Percentiles rank a stretch among this genome's conserved stretches.
These are phyloP conservation scores for Hexactinellida sp. DNA, from an alignment of 37 sponge, comb jelly and placozoan species.

Conservation along the genomic window DNA sequence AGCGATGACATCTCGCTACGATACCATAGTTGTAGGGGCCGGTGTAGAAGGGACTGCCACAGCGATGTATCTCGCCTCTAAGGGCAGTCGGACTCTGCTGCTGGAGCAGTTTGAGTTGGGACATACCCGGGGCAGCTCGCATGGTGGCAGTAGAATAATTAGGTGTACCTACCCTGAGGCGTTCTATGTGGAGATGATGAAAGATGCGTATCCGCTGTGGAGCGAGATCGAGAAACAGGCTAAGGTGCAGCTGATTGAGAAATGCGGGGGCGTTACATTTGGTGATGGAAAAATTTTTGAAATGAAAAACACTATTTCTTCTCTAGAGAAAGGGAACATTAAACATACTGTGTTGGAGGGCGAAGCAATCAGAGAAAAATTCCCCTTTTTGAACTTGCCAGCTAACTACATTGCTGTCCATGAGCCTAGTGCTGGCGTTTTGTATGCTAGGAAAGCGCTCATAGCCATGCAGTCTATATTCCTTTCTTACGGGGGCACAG, in stretches of 20 bases:
- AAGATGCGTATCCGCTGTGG: conserved; percentile 58
- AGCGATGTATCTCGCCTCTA: conserved; percentile 35
- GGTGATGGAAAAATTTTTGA: conserved; percentile 15
- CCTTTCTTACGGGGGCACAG: conserved; percentile 34
- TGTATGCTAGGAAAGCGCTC: conserved; percentile 36
- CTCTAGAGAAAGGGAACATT: conserved; percentile 1
- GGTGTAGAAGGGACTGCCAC: conserved; percentile 71
- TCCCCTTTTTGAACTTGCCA: conserved; percentile 38
- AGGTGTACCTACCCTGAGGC: conserved; percentile 33
- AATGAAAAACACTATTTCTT: not conserved
- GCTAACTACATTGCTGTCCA: conserved; percentile 30
- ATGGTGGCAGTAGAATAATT: conserved; percentile 62
- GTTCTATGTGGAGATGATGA: conserved; percentile 60
- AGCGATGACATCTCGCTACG: conserved; percentile 18
- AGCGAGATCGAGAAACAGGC: conserved; percentile 41
- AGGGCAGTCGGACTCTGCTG: not conserved
- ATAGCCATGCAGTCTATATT: conserved; percentile 49
- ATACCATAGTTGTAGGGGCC: conserved; percentile 64
- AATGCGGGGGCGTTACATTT: conserved; percentile 39
- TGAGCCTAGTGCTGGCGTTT: conserved; percentile 47
- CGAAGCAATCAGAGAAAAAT: conserved; percentile 28
- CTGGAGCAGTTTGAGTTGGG: conserved; percentile 37
- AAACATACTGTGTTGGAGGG: conserved; percentile 22
- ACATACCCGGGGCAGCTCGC: conserved; percentile 81
- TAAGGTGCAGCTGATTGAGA: conserved; percentile 32